phyloP scores from a whole-genome alignment of 1,140 invertebrate species.

The Cataglyphis hispanica region DNA sequence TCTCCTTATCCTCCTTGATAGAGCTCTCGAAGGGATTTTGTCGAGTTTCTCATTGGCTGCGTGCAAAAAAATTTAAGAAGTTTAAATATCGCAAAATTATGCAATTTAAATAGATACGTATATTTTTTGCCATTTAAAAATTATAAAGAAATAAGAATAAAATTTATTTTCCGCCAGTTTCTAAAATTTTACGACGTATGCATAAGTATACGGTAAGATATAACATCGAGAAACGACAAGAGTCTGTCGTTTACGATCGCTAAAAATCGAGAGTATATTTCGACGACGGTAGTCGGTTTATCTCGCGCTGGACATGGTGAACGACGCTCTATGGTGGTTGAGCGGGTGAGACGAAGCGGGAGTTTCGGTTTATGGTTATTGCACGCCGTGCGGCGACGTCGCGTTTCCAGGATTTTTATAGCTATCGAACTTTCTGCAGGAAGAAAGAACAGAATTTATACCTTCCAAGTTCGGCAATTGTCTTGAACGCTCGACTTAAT shows the following conservation, averaged over 20 bases:
- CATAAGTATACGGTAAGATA: not conserved
- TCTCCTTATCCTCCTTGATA: not conserved
- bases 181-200: not conserved
- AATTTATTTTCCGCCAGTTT: not conserved
- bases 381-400: not conserved
- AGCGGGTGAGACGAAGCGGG: not conserved
- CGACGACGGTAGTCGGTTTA: not conserved
- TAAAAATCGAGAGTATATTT: not conserved
- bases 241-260: not conserved
- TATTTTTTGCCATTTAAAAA: not conserved
- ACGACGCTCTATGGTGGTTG: not conserved
- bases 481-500: not conserved
- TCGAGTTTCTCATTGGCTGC: too few species aligned
- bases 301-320: not conserved
- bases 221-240: not conserved
- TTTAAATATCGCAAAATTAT: not conserved
- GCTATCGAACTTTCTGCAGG: constrained; percentile 14
- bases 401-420: constrained; percentile 25
- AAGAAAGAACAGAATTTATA: constrained; percentile 4
- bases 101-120: too few species aligned
- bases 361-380: constrained; percentile 47
- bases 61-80: not conserved
- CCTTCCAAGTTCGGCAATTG: constrained; percentile 3
- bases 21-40: too few species aligned
- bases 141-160: not conserved